Evolutionary conservation across 2,797 vertebrate species (phyloP).

Genomic region (Lacerta viridis): DNA sequence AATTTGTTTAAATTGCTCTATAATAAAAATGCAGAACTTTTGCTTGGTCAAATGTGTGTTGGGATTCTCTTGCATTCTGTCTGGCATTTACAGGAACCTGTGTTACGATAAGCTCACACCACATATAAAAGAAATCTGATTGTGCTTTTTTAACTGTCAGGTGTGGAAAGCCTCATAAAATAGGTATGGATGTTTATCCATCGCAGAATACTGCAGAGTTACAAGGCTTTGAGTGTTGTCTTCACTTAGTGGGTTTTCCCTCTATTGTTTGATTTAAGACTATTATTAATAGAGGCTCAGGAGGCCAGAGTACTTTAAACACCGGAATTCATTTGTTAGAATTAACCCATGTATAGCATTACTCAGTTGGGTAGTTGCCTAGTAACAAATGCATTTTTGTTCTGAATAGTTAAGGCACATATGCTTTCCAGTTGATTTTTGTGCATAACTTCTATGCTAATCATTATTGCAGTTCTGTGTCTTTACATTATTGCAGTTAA

Average conservation of each 20-base stretch:
- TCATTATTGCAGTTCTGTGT: background rate
- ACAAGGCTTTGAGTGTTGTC: slow-evolving; percentile 1
- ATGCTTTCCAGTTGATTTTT: slow-evolving; percentile 56
- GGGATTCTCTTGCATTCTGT: background rate
- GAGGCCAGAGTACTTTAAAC: slow-evolving; percentile 70
- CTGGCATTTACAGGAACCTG: background rate
- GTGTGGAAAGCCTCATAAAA: background rate
- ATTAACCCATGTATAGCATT: slow-evolving; percentile 73
- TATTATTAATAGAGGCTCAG: slow-evolving; percentile 60
- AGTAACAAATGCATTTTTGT: slow-evolving; percentile 74
- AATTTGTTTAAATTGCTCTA: background rate
- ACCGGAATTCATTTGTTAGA: slow-evolving; percentile 66
- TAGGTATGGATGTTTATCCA: background rate
- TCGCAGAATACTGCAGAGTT: slow-evolving; percentile 23
- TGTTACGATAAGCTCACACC: background rate
- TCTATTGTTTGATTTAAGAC: slow-evolving; percentile 57
- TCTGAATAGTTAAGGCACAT: slow-evolving; percentile 41
- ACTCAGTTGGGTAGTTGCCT: slow-evolving; percentile 75
- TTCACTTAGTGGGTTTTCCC: slow-evolving; percentile 9
- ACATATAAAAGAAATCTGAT: background rate
- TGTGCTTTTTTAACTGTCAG: background rate
- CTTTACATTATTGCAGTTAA: background rate
- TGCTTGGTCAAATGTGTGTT: too few relatives aligned
- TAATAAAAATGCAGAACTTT: background rate
- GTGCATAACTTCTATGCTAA: slow-evolving; percentile 23